A percentile compares a stretch with the other conserved stretches of the same genome.
phyloP scores from a whole-genome alignment of 2,113 vertebrate species.

The Falco punctatus region DNA sequence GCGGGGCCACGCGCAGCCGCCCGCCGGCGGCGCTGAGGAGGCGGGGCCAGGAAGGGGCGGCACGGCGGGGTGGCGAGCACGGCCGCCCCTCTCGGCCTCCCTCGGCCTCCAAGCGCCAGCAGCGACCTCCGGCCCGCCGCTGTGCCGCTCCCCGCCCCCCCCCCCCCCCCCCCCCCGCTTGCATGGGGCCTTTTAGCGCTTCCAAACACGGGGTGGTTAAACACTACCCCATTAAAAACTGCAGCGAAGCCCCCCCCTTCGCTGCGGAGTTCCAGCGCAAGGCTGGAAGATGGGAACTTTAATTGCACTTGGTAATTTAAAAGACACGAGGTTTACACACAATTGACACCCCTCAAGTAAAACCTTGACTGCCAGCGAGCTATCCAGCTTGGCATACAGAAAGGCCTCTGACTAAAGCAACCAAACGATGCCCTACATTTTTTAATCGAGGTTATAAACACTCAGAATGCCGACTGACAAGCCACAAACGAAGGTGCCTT shows the following conservation, averaged over 20 bases:
- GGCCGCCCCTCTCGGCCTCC: neutral
- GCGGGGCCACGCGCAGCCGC: neutral
- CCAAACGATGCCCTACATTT: accelerated
- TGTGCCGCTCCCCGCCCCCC: no score
- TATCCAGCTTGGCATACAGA: accelerated
- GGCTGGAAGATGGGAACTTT: neutral
- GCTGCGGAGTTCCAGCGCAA: neutral
- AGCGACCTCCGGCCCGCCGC: no score
- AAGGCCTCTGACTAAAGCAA: neutral
- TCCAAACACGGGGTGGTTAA: neutral
- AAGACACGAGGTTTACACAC: neutral
- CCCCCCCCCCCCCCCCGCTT: no score
- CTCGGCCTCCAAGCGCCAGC: neutral
- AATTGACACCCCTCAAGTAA: accelerated
- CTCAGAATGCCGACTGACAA: neutral
- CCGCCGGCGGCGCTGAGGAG: neutral
- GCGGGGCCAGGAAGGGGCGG: neutral
- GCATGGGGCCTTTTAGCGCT: accelerated
- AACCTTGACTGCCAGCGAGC: no score
- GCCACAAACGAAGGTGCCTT: constrained; percentile 32
- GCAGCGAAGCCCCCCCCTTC: accelerated
- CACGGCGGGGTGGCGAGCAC: no score
- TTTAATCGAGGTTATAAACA: neutral
- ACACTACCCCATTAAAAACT: neutral
- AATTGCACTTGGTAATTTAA: no score